Base-by-base conservation (phyloP, 2,888 invertebrate species). In the Drosophila barbarae region DNA sequence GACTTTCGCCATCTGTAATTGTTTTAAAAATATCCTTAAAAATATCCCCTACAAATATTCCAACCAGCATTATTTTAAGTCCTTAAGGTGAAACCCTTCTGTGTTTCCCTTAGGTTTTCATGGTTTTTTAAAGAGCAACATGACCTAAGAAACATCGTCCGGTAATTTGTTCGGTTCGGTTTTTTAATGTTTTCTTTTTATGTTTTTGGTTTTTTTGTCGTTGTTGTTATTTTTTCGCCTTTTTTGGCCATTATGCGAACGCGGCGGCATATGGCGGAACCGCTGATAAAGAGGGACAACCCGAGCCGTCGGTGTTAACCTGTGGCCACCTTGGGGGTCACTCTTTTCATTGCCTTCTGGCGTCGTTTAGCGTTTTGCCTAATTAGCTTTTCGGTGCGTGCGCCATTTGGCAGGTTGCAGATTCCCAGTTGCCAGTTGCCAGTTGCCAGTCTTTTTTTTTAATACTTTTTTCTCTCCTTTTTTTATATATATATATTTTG, bases 371-470 rank as follows among this genome's bases (percentile, higher is more conserved):
- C 74, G 82, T 74, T 82, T 77, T 77, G 77, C 82, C 79, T 82
- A 77, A 77, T 77, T 77, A 77, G 82, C 77, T 77, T 77, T 77
- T 82, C 71, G 76, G 76, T 76, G 76, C 76, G 80, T 76, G 80
- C 72, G 77, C 50, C 77, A 65, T 58, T 68, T 65, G 57, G 46
- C 76, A 47, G 53, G 57, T 76, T 73, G 75, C 76, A 74, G 65
- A 69, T 13, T 32, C 46, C 30, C 18, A 10, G 39, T 12, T 23
- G 3, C 26, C n/a, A 30, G 30, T 30, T 10, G 9, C 9, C 26
- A 26, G 9, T 30, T 30, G 30, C 8, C 6, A 10, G 9, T 44
- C 15, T 10, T 32, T 26, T 21, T 32, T 35, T 47, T 32, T 13
- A 30, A 23, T 46, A 34, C 26, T 26, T 53, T 50, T 57, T 47